Conservation (phyloP, 64 coral and sea anemone genomes). For the Stichodactyla helianthus region DNA sequence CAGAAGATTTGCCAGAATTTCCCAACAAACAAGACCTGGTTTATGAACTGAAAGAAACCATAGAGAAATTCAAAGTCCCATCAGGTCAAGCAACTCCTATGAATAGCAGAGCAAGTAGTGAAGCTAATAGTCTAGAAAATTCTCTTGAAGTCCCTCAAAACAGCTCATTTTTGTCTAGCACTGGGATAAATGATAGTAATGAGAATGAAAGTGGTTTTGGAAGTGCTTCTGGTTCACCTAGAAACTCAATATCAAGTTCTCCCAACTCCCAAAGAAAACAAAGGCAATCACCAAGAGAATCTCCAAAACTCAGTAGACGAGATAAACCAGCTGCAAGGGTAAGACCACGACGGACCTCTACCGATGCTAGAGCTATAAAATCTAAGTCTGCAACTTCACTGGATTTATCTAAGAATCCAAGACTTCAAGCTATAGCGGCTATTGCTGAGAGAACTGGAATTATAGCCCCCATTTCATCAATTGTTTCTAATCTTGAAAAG, state of each 20-base stretch:
- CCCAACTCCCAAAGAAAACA: background rate
- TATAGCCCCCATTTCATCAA: slow-evolving; percentile 85
- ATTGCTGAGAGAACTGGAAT: slow-evolving; percentile 95
- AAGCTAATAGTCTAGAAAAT: slow-evolving; percentile 43
- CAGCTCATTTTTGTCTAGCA: background rate
- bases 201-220: slow-evolving; percentile 55
- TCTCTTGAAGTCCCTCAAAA: slow-evolving; percentile 41
- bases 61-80: slow-evolving; percentile 65
- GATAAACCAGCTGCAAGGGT: slow-evolving; percentile 28
- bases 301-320: slow-evolving; percentile 2
- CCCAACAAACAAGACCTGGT: slow-evolving; percentile 81
- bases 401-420: slow-evolving; percentile 88
- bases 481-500: slow-evolving; percentile 83
- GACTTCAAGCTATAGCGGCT: slow-evolving; percentile 85
- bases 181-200: slow-evolving; percentile 18
- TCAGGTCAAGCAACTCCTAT: slow-evolving; percentile 23
- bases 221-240: slow-evolving; percentile 21
- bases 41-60: slow-evolving; percentile 73
- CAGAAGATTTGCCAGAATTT: slow-evolving; percentile 90
- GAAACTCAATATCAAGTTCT: slow-evolving; percentile 4
- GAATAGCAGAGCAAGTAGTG: slow-evolving; percentile 33
- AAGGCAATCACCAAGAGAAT: background rate
- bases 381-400: slow-evolving; percentile 88
- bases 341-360: slow-evolving; percentile 14
- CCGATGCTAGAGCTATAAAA: slow-evolving; percentile 63